phyloP scores from a whole-genome alignment of 2,797 vertebrate genomes.

The Todus mexicanus region DNA sequence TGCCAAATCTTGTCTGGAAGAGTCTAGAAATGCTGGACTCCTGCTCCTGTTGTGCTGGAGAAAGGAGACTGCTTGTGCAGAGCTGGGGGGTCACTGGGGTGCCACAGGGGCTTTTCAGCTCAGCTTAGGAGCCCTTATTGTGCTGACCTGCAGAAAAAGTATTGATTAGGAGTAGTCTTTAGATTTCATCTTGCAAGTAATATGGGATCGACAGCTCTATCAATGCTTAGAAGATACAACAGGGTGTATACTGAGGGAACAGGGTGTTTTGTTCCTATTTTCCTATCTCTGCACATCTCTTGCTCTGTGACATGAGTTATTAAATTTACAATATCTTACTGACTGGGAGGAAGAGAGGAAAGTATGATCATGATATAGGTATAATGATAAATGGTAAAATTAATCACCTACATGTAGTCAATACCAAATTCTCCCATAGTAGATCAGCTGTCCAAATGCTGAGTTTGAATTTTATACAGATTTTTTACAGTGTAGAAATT shows the following conservation, averaged over 20 bases:
- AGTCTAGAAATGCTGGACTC: background rate
- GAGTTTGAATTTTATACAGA: background rate
- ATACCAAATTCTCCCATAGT: background rate
- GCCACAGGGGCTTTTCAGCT: background rate
- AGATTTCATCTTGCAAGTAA: background rate
- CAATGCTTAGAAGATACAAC: fast-evolving
- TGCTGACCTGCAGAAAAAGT: too few species aligned
- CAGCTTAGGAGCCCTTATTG: fast-evolving
- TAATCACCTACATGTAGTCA: background rate
- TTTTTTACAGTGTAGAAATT: background rate
- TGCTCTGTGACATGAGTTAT: background rate
- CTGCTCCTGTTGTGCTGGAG: background rate
- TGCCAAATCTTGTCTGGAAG: background rate
- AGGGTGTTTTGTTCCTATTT: background rate
- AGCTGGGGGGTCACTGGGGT: background rate
- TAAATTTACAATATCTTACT: background rate
- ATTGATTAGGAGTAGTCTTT: background rate
- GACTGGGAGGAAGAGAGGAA: background rate
- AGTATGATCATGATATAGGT: background rate
- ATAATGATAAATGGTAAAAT: background rate
- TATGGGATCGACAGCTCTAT: background rate
- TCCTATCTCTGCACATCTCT: background rate
- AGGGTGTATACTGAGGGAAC: background rate
- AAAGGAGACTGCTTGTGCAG: background rate
- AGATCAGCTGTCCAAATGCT: background rate